These are phyloP conservation scores for Crenichthys baileyi DNA, from an alignment of 2,797 vertebrate species.

Conservation along the genomic window DNA sequence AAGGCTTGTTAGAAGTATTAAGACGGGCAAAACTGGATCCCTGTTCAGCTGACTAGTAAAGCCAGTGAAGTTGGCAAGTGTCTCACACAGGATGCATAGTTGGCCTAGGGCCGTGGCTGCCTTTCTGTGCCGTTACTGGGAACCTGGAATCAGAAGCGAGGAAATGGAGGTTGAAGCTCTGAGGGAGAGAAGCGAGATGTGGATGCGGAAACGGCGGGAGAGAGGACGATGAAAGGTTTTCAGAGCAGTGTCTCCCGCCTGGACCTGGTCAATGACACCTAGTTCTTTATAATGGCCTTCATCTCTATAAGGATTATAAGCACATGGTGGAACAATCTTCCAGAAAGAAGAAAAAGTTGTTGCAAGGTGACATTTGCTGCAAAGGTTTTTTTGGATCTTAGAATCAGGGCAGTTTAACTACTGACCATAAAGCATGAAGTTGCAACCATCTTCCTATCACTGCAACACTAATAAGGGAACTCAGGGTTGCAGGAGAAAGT, in stretches of 20 bases:
- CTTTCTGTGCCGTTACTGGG: constrained; percentile 57
- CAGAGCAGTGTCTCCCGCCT: constrained; percentile 31
- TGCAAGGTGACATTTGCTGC: neutral
- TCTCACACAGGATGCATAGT: constrained; percentile 72
- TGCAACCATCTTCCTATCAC: neutral
- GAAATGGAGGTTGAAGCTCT: constrained; percentile 66
- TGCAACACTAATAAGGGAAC: neutral
- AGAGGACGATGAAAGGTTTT: constrained; percentile 48
- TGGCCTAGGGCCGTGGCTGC: constrained; percentile 32
- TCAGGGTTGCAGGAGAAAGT: neutral
- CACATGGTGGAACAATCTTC: constrained; percentile 17
- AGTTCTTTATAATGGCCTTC: constrained; percentile 47
- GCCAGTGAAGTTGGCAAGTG: constrained; percentile 70
- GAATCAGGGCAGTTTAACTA: neutral
- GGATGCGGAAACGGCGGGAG: constrained; percentile 55
- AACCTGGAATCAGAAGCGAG: constrained; percentile 53
- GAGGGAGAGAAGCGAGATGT: constrained; percentile 42
- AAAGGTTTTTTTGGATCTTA: constrained; percentile 4
- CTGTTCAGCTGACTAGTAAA: constrained; percentile 74
- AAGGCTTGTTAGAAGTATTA: constrained; percentile 82
- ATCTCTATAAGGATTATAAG: constrained; percentile 41
- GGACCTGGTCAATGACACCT: constrained; percentile 39
- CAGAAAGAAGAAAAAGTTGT: constrained; percentile 11
- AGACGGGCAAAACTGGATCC: constrained; percentile 77
- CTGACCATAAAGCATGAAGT: neutral